Evolutionary conservation across 2,113 vertebrate genomes (phyloP).

Genomic region (Gnathonemus longibarbis): DNA sequence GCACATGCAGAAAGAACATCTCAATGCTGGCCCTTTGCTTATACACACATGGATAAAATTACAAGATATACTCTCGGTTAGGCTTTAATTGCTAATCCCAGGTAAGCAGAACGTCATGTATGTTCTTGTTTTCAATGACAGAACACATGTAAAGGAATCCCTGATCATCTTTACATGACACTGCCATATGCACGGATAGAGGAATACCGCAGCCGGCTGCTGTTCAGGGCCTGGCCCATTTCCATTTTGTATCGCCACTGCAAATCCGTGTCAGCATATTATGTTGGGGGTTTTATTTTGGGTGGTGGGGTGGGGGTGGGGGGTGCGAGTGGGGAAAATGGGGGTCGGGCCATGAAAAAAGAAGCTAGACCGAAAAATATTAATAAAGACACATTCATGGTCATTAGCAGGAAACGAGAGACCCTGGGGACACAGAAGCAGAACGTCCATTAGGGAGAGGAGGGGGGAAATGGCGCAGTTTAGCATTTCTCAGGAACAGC

Average conservation of each 20-base stretch:
- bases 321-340: neutral
- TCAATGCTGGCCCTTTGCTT: neutral
- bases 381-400: neutral
- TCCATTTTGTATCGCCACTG: neutral
- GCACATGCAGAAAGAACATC: neutral
- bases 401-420: neutral
- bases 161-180: neutral
- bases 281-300: neutral
- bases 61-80: neutral
- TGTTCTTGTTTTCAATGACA: neutral
- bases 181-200: neutral
- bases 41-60: neutral
- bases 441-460: neutral
- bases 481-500: neutral
- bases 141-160: neutral
- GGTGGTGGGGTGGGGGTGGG: neutral
- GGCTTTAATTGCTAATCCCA: neutral
- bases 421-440: neutral
- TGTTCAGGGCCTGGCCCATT: neutral
- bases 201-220: neutral
- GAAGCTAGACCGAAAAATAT: neutral
- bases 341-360: neutral
- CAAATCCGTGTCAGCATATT: neutral
- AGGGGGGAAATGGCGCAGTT: neutral
- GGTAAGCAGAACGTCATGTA: neutral